These are phyloP conservation scores for Phyto melanocephala DNA, from an alignment of 2,888 invertebrate species.

Conservation along the genomic window DNA sequence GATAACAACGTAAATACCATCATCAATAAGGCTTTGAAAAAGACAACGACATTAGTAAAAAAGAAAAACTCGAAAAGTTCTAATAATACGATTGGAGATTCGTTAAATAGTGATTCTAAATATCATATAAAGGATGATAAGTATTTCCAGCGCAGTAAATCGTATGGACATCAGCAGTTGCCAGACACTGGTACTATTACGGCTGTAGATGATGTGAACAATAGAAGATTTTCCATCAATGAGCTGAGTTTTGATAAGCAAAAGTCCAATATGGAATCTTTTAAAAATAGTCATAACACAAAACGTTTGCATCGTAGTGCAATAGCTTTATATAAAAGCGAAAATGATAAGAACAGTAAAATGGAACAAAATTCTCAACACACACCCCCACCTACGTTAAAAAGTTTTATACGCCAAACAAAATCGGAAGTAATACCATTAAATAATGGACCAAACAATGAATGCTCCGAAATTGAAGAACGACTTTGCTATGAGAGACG, in stretches of 20 bases:
- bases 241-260: neutral
- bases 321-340: conserved; percentile 54
- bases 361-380: neutral
- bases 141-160: conserved; percentile 27
- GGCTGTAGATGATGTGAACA: neutral
- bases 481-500: conserved; percentile 71
- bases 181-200: neutral
- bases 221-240: conserved; percentile 21
- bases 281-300: conserved; percentile 39
- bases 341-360: conserved; percentile 36
- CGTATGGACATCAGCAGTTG: neutral
- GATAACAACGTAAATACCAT: conserved; percentile 18
- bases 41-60: conserved; percentile 55
- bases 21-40: conserved; percentile 40
- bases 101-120: neutral
- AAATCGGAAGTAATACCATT: conserved; percentile 64
- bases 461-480: conserved; percentile 53
- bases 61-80: conserved; percentile 43
- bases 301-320: conserved; percentile 62
- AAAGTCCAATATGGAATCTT: neutral
- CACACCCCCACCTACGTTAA: neutral
- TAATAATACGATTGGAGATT: neutral
- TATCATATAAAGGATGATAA: conserved; percentile 2
- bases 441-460: conserved; percentile 15
- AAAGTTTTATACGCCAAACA: conserved; percentile 55